Evolutionary conservation across 2,113 vertebrate genomes (phyloP).

Genomic region (human (Homo sapiens)): DNA sequence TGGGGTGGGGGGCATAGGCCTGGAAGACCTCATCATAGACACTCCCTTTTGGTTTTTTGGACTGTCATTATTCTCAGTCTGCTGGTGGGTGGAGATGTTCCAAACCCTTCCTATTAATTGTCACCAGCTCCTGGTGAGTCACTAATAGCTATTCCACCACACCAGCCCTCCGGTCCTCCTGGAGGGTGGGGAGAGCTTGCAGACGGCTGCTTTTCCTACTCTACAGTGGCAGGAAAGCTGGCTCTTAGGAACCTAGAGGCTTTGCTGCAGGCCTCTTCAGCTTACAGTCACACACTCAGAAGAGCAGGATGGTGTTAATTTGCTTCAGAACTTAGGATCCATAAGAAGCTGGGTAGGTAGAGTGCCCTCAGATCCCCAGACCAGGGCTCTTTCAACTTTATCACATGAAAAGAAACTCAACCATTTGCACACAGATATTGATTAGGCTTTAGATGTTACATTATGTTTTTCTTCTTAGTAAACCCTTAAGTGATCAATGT

Average conservation of each 20-base stretch:
- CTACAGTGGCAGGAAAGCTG: background rate
- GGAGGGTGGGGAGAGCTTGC: background rate
- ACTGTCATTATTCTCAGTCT: background rate
- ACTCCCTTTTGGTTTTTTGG: background rate
- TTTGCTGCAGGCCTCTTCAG: background rate
- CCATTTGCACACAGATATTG: background rate
- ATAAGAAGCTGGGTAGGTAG: background rate
- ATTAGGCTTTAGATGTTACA: background rate
- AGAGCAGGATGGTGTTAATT: background rate
- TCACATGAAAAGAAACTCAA: background rate
- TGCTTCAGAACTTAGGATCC: background rate
- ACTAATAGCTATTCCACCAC: background rate
- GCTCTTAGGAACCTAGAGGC: background rate
- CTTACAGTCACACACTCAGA: background rate
- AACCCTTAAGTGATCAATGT: background rate
- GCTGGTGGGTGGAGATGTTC: background rate
- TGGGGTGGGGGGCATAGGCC: background rate
- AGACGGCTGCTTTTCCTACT: background rate
- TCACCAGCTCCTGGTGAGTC: conserved; percentile 2
- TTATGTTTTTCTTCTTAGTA: background rate
- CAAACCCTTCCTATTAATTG: background rate
- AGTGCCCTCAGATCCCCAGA: background rate
- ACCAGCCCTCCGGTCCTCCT: background rate
- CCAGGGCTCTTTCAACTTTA: background rate
- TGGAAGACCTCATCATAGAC: background rate